These are phyloP conservation scores for Sweltsa coloradensis DNA, from an alignment of 1,140 invertebrate genomes.

Conservation along the genomic window DNA sequence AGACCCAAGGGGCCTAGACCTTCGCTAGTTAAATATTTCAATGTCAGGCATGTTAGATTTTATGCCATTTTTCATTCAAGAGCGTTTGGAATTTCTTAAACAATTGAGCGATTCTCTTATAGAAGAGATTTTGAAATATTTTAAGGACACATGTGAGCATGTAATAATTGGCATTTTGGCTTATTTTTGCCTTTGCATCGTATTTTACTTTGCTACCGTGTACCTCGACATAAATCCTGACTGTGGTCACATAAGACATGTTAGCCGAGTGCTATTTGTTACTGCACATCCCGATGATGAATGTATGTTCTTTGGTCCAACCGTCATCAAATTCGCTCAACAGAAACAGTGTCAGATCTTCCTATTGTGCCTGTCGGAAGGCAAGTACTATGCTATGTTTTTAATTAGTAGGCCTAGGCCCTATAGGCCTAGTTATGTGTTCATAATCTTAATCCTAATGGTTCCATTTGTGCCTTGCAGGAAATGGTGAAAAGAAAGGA, in stretches of 20 bases:
- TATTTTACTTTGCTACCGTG: constrained; percentile 6
- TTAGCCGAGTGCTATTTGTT: constrained; percentile 56
- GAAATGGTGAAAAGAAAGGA: constrained; percentile 58
- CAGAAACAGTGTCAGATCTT: constrained; percentile 52
- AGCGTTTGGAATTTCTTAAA: not conserved
- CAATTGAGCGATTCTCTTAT: constrained; percentile 2
- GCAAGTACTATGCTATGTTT: constrained; percentile 36
- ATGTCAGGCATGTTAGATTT: constrained; percentile 6
- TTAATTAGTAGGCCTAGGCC: too few relatives aligned
- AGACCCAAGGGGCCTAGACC: too few relatives aligned
- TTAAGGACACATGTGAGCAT: constrained; percentile 6
- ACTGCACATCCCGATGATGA: constrained; percentile 95
- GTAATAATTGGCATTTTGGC: not conserved
- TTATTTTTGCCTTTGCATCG: constrained; percentile 4
- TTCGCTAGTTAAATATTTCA: too few relatives aligned
- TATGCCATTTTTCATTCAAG: not conserved
- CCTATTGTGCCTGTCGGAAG: constrained; percentile 76
- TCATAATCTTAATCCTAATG: not conserved
- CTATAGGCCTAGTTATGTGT: not conserved
- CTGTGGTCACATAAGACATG: constrained; percentile 2
- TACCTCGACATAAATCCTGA: constrained; percentile 6
- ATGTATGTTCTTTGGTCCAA: constrained; percentile 96
- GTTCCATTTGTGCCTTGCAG: constrained; percentile 30
- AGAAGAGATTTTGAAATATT: constrained; percentile 9
- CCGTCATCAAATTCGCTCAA: constrained; percentile 57